These are phyloP conservation scores for Zoanthus sansibaricus DNA, from an alignment of 92 coral and sea anemone species.

Conservation along the genomic window DNA sequence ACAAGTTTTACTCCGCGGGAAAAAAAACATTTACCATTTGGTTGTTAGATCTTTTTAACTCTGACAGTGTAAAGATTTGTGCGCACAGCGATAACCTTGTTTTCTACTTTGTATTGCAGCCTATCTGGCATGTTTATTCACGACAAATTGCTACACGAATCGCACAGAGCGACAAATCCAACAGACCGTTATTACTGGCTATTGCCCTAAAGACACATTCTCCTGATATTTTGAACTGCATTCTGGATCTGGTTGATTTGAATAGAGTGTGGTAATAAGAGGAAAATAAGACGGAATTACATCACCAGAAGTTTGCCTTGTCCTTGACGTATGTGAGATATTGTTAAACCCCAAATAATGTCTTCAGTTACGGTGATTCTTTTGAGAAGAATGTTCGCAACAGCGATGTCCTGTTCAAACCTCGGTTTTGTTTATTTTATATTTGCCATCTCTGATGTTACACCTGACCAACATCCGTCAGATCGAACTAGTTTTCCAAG, in stretches of 20 bases:
- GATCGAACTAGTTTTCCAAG: background rate
- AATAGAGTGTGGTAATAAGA: slow-evolving; percentile 65
- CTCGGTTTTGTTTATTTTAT: background rate
- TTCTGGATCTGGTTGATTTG: slow-evolving; percentile 62
- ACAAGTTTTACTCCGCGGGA: no score
- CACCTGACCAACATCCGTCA: background rate
- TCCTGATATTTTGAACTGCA: slow-evolving; percentile 79
- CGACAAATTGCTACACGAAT: slow-evolving; percentile 76
- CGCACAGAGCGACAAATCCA: slow-evolving; percentile 58
- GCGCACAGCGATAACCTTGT: no score
- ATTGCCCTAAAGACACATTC: slow-evolving; percentile 93
- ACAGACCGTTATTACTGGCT: slow-evolving; percentile 79
- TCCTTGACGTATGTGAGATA: no score
- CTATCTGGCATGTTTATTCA: slow-evolving; percentile 96
- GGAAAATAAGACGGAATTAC: no score
- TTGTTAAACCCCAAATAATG: no score
- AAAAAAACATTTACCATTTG: no score
- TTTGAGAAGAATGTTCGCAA: background rate
- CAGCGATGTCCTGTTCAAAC: background rate
- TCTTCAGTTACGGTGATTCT: background rate
- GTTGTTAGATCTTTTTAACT: no score
- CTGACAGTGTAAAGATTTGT: background rate
- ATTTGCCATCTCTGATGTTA: background rate
- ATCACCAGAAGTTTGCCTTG: no score
- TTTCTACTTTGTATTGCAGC: slow-evolving; percentile 60